phyloP scores from a whole-genome alignment of 2,113 vertebrate genomes.

The Oxyruncus cristatus region DNA sequence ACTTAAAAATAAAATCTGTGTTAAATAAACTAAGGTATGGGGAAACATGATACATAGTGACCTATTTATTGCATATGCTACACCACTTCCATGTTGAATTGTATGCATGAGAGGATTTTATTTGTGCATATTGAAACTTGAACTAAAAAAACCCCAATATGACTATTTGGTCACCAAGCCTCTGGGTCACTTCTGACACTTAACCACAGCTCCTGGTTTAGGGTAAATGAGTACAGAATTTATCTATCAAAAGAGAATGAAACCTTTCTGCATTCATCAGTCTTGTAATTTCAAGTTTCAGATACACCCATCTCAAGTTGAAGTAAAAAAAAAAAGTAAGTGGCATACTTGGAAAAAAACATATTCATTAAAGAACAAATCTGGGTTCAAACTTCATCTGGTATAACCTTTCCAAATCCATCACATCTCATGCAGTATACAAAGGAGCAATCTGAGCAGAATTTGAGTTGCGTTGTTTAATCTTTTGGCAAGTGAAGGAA shows the following conservation, averaged over 20 bases:
- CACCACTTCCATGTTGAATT: background rate
- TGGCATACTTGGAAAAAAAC: background rate
- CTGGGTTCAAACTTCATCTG: background rate
- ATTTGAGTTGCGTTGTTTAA: background rate
- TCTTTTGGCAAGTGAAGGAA: background rate
- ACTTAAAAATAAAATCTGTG: background rate
- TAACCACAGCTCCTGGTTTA: background rate
- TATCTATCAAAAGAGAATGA: background rate
- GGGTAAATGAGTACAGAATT: background rate
- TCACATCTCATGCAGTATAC: background rate
- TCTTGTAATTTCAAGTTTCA: background rate
- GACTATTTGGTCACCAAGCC: background rate
- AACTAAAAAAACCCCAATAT: background rate
- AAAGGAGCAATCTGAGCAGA: background rate
- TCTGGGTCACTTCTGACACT: background rate
- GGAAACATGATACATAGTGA: background rate
- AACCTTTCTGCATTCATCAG: background rate
- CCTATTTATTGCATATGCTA: background rate
- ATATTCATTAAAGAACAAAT: background rate
- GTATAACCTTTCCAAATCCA: background rate
- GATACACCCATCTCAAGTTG: background rate
- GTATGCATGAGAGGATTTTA: background rate
- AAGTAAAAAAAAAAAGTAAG: background rate
- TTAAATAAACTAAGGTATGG: background rate
- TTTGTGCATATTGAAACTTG: background rate